These are phyloP conservation scores for Sorex fumeus DNA, from an alignment of 2,113 vertebrate species.

Conservation along the genomic window DNA sequence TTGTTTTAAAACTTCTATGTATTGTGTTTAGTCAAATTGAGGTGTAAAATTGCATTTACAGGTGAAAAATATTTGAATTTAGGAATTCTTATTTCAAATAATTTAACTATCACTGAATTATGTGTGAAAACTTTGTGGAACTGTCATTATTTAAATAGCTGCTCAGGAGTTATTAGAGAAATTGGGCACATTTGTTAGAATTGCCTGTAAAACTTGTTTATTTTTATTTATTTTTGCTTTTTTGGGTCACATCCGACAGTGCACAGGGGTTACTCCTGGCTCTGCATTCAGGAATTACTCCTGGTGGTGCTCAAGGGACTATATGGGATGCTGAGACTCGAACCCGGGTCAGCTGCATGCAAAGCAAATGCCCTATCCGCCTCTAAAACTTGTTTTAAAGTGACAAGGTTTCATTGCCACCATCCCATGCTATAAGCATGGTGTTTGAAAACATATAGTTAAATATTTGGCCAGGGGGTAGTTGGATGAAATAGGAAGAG, in stretches of 20 bases:
- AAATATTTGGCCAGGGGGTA: not conserved
- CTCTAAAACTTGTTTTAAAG: constrained; percentile 32
- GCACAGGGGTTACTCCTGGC: too few species aligned
- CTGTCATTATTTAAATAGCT: not conserved
- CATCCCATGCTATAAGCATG: not conserved
- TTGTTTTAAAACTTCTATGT: constrained; percentile 22
- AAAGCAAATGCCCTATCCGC: too few species aligned
- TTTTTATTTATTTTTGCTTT: too few species aligned
- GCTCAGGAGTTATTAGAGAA: constrained; percentile 8
- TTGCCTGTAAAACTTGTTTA: constrained; percentile 21
- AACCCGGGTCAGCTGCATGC: too few species aligned
- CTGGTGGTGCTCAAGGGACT: too few species aligned
- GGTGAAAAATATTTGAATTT: constrained; percentile 17
- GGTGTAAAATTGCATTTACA: not conserved
- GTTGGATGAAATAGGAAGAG: not conserved
- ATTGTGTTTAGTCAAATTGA: not conserved
- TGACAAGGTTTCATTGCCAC: not conserved
- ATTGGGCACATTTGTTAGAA: not conserved
- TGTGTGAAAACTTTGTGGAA: not conserved
- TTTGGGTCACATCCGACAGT: too few species aligned
- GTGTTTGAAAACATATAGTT: constrained; percentile 16
- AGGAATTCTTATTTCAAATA: constrained; percentile 46
- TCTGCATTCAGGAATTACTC: too few species aligned
- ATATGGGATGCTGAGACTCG: too few species aligned
- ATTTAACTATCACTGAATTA: constrained; percentile 29